A percentile compares a stretch with the other conserved stretches of the same genome.
phyloP scores from a whole-genome alignment of 2,888 invertebrate genomes.

The Sinohyriopsis cumingii region DNA sequence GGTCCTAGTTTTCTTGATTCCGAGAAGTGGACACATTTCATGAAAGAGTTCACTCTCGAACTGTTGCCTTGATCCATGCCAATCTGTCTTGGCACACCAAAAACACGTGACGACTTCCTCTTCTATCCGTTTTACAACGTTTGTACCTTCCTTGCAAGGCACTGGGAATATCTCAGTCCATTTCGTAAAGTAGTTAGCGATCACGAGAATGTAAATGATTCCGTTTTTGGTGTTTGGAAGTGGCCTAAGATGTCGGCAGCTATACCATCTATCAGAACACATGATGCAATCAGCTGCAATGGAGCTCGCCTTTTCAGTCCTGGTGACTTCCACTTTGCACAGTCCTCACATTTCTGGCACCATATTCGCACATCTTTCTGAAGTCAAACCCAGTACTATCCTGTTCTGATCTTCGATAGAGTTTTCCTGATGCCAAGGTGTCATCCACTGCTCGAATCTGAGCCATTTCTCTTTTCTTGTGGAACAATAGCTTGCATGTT shows the following conservation, averaged over 20 bases:
- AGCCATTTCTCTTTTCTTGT: conserved; percentile 1
- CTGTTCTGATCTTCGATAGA: conserved; percentile 4
- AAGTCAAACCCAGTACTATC: conserved; percentile 16
- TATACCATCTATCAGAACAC: conserved; percentile 14
- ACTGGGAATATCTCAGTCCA: conserved; percentile 23
- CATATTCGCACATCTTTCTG: conserved; percentile 6
- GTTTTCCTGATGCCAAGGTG: conserved; percentile 13
- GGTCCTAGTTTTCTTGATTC: conserved; percentile 24
- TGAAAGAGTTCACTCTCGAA: conserved; percentile 24
- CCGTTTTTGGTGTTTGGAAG: conserved; percentile 15
- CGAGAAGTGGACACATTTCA: conserved; percentile 25
- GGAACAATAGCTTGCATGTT: conserved; percentile 5
- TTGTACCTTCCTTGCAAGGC: conserved; percentile 15
- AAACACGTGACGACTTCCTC: conserved; percentile 23
- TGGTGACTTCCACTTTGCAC: no score
- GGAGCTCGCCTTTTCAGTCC: no score
- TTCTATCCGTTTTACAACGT: conserved; percentile 17
- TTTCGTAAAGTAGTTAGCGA: conserved; percentile 25
- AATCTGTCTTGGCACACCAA: conserved; percentile 19
- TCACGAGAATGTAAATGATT: conserved; percentile 22
- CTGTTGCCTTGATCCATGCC: conserved; percentile 27
- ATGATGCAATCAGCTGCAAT: no score
- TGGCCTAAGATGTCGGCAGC: conserved; percentile 23
- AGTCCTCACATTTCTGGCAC: conserved; percentile 5
- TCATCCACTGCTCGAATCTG: conserved; percentile 13